Base-by-base conservation (phyloP, 2,797 vertebrate genomes). In the Pantherophis alleghaniensis region DNA sequence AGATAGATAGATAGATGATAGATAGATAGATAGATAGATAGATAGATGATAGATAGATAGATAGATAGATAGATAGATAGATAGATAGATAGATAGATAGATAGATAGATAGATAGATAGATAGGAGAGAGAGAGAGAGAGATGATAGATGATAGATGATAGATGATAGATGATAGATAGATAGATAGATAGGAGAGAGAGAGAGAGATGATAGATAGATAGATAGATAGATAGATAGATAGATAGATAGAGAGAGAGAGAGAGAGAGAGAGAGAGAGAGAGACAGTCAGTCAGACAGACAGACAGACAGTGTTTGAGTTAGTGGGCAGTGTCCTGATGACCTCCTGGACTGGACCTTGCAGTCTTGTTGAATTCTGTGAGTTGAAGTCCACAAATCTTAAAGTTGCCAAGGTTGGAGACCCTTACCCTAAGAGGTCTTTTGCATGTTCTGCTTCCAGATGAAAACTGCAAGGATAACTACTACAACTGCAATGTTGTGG, bases 401-500 rank as follows among this genome's bases (percentile, higher is more conserved):
- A 63, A 28, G 26, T 28, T 0, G 26, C 26, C 61, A 63, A 69
- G 66, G 66, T 69, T 32, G 66, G 13, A 0, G 5, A 32, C 13
- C 63, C 28, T 1, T 69, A 14, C 2, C 37, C 18, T 79, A 42
- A 79, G 37, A 47, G 74, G 20, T 47, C 37, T 24, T 83, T 47
- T 10, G 22, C 4, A 2, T 83, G 74, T 47, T 83, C 18, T 83
- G 20, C 94, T 94, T 94, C 83, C 63, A 99, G 99, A 99, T 94
- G 99, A 99, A 91, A 99, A 98, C 96, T 99, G 99, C 97, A 98
- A 98, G 96, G 99, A 99, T 93, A 98, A 98, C 92, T 99, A 99
- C 96, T 99, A 98, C 97, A 99, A 99, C 97, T 99, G 99, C 97
- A 99, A 99, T 0, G 99, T 99, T 97, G 99, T 99, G 96, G 99